These are phyloP conservation scores for Platycercus adscitus DNA, from an alignment of 2,113 vertebrate species.

Conservation along the genomic window DNA sequence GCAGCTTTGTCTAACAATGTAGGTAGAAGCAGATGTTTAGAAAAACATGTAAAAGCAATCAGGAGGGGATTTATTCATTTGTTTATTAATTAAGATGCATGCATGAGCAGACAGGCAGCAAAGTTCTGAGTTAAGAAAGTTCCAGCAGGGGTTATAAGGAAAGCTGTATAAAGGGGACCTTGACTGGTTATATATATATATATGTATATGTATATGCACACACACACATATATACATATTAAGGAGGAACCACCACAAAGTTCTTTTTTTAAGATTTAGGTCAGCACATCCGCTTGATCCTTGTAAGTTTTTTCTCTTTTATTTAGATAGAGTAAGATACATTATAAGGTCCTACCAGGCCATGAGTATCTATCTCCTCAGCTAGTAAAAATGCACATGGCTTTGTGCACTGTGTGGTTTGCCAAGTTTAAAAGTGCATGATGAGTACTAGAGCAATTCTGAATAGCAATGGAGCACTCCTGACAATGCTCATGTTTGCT, in stretches of 20 bases:
- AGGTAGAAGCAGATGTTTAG: constrained; percentile 59
- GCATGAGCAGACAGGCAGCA: constrained; percentile 45
- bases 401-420: neutral
- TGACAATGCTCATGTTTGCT: neutral
- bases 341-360: neutral
- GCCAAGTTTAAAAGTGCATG: neutral
- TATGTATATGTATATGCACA: rapidly evolving
- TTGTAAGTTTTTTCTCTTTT: neutral
- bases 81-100: constrained; percentile 69
- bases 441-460: neutral
- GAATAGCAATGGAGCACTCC: neutral
- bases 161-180: neutral
- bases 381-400: neutral
- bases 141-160: neutral
- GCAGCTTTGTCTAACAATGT: constrained; percentile 49
- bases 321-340: neutral
- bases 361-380: neutral
- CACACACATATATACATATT: neutral
- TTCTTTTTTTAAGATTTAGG: neutral
- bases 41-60: constrained; percentile 43
- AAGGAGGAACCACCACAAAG: neutral
- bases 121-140: constrained; percentile 11
- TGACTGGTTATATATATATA: neutral
- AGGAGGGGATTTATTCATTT: constrained; percentile 60
- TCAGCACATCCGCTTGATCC: neutral